A percentile compares a stretch with the other conserved stretches of the same genome.
phyloP scores from a whole-genome alignment of 2,797 vertebrate species.

The Schizothorax lantsangensis region DNA sequence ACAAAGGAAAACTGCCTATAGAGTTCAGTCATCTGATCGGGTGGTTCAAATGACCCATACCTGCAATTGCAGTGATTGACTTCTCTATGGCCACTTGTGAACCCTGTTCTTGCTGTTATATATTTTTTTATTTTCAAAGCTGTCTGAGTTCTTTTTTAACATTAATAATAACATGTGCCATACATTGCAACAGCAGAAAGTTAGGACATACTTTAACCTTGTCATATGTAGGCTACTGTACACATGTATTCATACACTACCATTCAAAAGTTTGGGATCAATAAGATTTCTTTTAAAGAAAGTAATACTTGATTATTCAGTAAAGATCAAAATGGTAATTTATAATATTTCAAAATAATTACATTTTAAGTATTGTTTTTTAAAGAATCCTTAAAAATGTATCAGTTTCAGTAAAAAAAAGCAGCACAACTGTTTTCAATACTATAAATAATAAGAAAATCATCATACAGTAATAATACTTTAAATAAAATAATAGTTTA shows the following conservation, averaged over 20 bases:
- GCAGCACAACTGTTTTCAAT: background rate
- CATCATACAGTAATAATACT: too few species aligned
- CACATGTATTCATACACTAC: background rate
- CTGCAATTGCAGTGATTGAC: constrained; percentile 55
- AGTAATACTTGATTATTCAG: background rate
- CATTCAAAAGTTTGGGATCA: background rate
- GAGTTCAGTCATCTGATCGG: constrained; percentile 45
- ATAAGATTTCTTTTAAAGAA: background rate
- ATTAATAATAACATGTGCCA: background rate
- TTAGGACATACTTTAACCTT: background rate
- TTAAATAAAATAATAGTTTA: too few species aligned
- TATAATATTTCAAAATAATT: background rate
- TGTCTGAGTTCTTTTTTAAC: background rate
- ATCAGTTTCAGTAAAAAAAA: background rate
- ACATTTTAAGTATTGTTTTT: background rate
- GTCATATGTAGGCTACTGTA: background rate
- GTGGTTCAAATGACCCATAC: constrained; percentile 41
- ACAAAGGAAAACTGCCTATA: constrained; percentile 38
- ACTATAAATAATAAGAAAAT: background rate
- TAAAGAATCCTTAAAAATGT: background rate
- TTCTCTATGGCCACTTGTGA: constrained; percentile 8
- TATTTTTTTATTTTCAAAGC: background rate
- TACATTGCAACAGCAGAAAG: background rate
- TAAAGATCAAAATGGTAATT: background rate
- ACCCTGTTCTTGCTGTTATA: background rate